Evolutionary conservation across 2,888 invertebrate species (phyloP), one percentile per base, ranked within the genome.

Genomic region (Mesoligia furuncula): DNA sequence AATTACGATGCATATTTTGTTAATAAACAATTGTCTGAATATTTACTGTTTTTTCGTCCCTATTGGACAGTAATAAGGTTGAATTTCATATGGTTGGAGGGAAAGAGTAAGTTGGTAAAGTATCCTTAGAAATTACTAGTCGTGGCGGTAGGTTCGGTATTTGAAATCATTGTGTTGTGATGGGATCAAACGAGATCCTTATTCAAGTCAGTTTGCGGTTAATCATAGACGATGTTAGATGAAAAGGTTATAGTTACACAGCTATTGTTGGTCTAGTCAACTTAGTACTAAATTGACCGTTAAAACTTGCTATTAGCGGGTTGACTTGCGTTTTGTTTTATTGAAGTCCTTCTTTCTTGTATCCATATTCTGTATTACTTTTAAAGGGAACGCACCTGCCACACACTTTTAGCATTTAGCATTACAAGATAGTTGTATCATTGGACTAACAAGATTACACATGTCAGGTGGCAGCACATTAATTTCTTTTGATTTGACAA

Each of bases 1-100:
- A 95, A 96, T 96, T 96, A 96, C 96, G 90, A 92, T 94, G 95
- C 96, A 96, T 94, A 94, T 95, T 96, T 95, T 95, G 93, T 92
- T 93, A 92, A 90, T 90, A 88, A 87, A 86, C 88, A 88, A 90
- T 90, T 90, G 90, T 91, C 86, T 86, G 83, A 51, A 64, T 57
- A 72, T 80, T 79, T 77, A 66, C 82, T 62, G 45, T 73, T 62
- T 1, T 13, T 6, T 11, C 31, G 24, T 36, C 54, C 42, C 17
- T 83, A 79, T 39, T 8, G 1, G 1, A 20, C 31, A 17, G 0
- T 0, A 0, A 9, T 89, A 88, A 54, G 51, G 89, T 79, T 83
- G 51, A 74, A 66, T 74, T 69, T 89, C 0, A 17, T 9, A 1
- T 80, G 71, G 0, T 15, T 68, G 31, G 11, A 11, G 8, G 15